Conservation (phyloP, 2,113 vertebrate genomes). For the Struthio camelus region DNA sequence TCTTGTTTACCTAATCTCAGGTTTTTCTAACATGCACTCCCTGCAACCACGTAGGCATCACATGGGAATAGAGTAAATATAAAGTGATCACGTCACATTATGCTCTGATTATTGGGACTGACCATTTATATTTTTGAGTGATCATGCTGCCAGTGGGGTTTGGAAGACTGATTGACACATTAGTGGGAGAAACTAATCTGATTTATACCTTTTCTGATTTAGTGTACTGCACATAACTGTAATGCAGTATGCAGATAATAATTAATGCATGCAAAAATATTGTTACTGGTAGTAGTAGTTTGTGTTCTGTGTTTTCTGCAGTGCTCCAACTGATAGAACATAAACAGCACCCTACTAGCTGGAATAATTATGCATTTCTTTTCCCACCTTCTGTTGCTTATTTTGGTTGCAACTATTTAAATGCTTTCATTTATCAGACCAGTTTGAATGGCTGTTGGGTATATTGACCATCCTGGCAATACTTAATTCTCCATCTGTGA, state of each 20-base stretch:
- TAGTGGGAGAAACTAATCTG: background rate
- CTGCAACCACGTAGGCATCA: background rate
- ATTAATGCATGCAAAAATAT: background rate
- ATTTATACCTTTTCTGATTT: background rate
- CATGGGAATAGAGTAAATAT: background rate
- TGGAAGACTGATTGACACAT: fast-evolving
- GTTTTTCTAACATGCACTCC: background rate
- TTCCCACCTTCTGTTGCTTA: constrained; percentile 62
- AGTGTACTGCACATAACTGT: background rate
- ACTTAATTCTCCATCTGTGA: constrained; percentile 60
- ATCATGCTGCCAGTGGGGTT: background rate
- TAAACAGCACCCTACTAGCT: constrained; percentile 19
- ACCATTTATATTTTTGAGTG: background rate
- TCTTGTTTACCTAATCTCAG: background rate
- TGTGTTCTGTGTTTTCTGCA: constrained; percentile 5
- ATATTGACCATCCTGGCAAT: constrained; percentile 56
- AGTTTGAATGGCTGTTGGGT: constrained; percentile 63
- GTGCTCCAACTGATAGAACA: background rate
- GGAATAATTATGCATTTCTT: constrained; percentile 42
- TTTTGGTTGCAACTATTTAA: constrained; percentile 63
- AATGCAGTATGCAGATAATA: background rate
- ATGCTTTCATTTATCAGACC: constrained; percentile 45
- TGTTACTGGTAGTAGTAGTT: background rate
- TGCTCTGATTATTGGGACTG: background rate
- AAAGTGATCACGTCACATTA: fast-evolving